Conservation (phyloP, 2,797 vertebrate species). For the Psittacula echo region DNA sequence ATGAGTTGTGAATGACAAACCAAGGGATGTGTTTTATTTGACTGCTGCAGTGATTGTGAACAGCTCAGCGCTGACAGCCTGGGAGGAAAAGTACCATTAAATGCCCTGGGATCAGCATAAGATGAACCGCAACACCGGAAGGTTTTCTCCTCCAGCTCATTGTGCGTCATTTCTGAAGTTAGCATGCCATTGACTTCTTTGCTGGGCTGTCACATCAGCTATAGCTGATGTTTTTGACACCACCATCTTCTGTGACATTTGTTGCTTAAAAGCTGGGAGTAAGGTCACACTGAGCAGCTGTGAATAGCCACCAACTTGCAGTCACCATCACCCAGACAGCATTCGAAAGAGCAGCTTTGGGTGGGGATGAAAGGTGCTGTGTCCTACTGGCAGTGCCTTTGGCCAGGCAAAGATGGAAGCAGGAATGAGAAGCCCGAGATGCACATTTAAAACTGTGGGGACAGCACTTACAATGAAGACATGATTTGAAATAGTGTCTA, state of each 20-base stretch:
- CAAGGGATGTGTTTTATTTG: neutral
- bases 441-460: neutral
- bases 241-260: neutral
- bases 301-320: slow-evolving; percentile 20
- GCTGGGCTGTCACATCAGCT: slow-evolving; percentile 6
- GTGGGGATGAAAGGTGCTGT: neutral
- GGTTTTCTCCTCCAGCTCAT: neutral
- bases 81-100: neutral
- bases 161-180: neutral
- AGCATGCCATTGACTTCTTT: neutral
- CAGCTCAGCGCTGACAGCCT: neutral
- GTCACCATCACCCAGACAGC: neutral
- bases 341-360: neutral
- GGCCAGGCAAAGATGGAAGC: neutral
- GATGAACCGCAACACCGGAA: neutral
- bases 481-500: neutral
- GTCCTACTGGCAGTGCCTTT: neutral
- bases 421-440: neutral
- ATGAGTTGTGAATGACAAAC: neutral
- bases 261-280: slow-evolving; percentile 30
- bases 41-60: neutral
- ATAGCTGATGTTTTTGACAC: neutral
- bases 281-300: slow-evolving; percentile 8
- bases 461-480: neutral
- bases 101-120: neutral